phyloP scores from a whole-genome alignment of 2,888 invertebrate species.

The Xylocampa areola region DNA sequence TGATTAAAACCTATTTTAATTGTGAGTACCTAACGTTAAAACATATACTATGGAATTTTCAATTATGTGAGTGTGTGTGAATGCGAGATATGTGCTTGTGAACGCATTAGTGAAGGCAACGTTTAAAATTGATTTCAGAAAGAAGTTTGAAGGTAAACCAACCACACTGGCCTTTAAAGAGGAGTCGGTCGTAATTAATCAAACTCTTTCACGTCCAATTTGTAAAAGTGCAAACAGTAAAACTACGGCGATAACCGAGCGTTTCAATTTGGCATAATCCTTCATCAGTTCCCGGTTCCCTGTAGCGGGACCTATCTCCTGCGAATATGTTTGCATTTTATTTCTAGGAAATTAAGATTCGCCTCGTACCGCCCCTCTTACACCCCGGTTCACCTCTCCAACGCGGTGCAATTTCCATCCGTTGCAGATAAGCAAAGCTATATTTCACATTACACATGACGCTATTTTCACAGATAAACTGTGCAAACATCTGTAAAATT shows the following conservation, averaged over 20 bases:
- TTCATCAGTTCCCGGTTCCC: slow-evolving; percentile 20
- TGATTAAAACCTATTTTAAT: no score
- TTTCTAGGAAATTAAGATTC: slow-evolving; percentile 79
- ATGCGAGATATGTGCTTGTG: no score
- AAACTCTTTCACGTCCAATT: no score
- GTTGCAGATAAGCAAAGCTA: slow-evolving; percentile 75
- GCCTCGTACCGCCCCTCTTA: slow-evolving; percentile 50
- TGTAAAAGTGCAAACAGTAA: not conserved
- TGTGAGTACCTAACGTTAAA: no score
- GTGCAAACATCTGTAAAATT: slow-evolving; percentile 29
- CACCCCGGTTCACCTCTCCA: slow-evolving; percentile 29
- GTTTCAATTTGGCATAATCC: slow-evolving; percentile 39
- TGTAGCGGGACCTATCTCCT: slow-evolving; percentile 14
- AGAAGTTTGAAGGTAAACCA: no score
- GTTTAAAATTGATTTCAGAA: no score
- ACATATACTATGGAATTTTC: no score
- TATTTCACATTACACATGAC: slow-evolving; percentile 74
- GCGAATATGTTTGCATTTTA: slow-evolving; percentile 76
- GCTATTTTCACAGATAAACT: slow-evolving; percentile 66
- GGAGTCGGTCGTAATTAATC: no score
- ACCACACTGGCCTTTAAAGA: no score
- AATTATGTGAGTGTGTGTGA: no score
- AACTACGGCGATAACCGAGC: not conserved
- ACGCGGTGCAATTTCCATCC: slow-evolving; percentile 73
- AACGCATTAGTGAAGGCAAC: no score